Conservation (phyloP, 2,888 invertebrate genomes). For the Hemicrepidius hirtus region DNA sequence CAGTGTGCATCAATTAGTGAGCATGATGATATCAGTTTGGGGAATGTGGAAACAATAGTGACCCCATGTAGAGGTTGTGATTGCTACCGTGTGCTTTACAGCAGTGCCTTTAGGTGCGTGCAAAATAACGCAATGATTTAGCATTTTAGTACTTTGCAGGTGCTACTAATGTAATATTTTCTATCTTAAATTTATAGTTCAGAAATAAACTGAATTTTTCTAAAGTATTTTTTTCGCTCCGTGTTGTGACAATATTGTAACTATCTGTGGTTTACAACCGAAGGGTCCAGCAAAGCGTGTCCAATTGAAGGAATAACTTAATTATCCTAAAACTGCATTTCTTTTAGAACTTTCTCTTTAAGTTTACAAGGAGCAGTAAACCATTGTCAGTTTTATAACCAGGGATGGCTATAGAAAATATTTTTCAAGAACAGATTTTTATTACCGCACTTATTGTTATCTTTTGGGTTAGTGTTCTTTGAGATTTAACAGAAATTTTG, state of each 20-base stretch:
- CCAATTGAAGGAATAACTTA: slow-evolving; percentile 21
- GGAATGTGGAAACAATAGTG: slow-evolving; percentile 65
- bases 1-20: slow-evolving; percentile 78
- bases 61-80: slow-evolving; percentile 64
- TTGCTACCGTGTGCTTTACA: slow-evolving; percentile 66
- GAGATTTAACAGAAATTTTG: too few species aligned
- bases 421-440: slow-evolving; percentile 17
- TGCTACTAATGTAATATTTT: slow-evolving; percentile 3
- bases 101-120: slow-evolving; percentile 45
- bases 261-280: slow-evolving; percentile 23
- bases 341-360: slow-evolving; percentile 19
- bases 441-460: slow-evolving; percentile 9
- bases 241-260: slow-evolving; percentile 18
- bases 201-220: too few species aligned
- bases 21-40: slow-evolving; percentile 62
- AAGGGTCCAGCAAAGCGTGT: slow-evolving; percentile 15
- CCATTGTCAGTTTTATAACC: slow-evolving; percentile 14
- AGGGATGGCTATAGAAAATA: slow-evolving; percentile 3
- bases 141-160: slow-evolving; percentile 31
- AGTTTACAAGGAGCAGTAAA: slow-evolving; percentile 16
- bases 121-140: slow-evolving; percentile 36
- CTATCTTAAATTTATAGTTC: background rate
- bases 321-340: slow-evolving; percentile 20
- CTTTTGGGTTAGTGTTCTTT: background rate
- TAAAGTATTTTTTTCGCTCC: too few species aligned